Evolutionary conservation across 2,797 vertebrate genomes (phyloP).

Genomic region (Acanthurus lineatus): DNA sequence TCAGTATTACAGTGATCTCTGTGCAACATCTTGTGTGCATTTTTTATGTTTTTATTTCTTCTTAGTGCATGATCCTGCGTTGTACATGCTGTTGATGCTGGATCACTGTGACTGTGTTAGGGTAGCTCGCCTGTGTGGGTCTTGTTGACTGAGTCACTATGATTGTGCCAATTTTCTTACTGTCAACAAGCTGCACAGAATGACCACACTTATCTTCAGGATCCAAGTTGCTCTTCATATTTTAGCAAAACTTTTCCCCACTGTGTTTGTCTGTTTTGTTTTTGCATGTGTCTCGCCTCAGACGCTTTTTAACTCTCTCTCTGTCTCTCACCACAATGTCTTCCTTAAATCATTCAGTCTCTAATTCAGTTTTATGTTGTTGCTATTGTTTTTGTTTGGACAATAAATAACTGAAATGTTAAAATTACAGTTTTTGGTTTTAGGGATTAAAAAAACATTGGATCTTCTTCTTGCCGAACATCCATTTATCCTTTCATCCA

Average conservation of each 20-base stretch:
- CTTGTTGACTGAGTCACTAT: conserved; percentile 51
- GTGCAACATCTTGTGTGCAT: not conserved
- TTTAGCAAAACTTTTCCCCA: conserved; percentile 8
- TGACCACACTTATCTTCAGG: conserved; percentile 11
- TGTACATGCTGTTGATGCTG: conserved; percentile 25
- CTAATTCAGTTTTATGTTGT: not conserved
- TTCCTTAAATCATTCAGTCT: not conserved
- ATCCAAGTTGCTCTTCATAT: conserved; percentile 24
- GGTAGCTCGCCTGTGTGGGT: conserved; percentile 37
- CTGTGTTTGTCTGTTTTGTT: not conserved
- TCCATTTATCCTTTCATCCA: too few relatives aligned
- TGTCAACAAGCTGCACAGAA: conserved; percentile 12
- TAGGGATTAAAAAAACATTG: not conserved
- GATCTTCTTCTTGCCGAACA: too few relatives aligned
- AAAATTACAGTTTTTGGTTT: not conserved
- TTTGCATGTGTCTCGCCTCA: not conserved
- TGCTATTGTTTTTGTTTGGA: not conserved
- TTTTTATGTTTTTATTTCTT: not conserved
- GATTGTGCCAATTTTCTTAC: conserved; percentile 37
- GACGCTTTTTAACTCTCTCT: not conserved
- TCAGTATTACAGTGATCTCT: not conserved
- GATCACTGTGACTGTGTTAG: conserved; percentile 44
- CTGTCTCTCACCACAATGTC: not conserved
- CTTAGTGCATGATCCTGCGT: not conserved
- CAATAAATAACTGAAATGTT: not conserved